phyloP scores from a whole-genome alignment of 1,140 invertebrate genomes.

The Drosophila teissieri region DNA sequence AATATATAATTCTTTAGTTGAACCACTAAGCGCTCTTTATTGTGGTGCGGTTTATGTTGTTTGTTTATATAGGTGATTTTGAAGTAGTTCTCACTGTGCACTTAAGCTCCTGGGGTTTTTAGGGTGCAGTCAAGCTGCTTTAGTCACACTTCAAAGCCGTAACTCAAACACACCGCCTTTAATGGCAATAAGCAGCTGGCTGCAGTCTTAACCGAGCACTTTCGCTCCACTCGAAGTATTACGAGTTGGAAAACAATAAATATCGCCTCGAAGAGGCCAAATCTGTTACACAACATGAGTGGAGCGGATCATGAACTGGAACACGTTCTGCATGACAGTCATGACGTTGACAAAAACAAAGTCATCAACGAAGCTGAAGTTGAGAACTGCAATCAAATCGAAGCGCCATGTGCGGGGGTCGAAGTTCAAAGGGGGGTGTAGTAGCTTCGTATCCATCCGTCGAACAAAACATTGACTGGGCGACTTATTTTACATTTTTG shows the following conservation, averaged over 20 bases:
- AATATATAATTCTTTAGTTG: background rate
- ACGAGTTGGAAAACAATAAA: conserved; percentile 67
- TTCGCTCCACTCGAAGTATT: conserved; percentile 42
- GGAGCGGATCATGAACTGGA: conserved; percentile 40
- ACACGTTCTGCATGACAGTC: conserved; percentile 56
- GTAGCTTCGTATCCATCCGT: background rate
- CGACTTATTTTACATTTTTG: conserved; percentile 65
- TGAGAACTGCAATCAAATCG: conserved; percentile 66
- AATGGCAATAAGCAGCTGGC: conserved; percentile 54
- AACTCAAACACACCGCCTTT: conserved; percentile 47
- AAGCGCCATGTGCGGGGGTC: background rate
- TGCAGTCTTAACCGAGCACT: conserved; percentile 34
- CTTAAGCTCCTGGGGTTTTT: background rate
- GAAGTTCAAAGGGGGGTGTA: background rate
- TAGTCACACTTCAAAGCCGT: conserved; percentile 29
- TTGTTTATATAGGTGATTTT: too few species aligned
- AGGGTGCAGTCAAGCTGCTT: conserved; percentile 7
- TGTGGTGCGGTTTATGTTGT: too few species aligned
- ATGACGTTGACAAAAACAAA: conserved; percentile 71
- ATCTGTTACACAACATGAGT: conserved; percentile 52
- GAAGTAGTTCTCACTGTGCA: background rate
- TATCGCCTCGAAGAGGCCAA: conserved; percentile 34
- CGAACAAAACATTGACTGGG: conserved; percentile 42
- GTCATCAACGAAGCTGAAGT: conserved; percentile 71
- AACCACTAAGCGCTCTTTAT: too few species aligned